Evolutionary conservation across 2,797 vertebrate species (phyloP).

Genomic region (Semaprochilodus insignis): DNA sequence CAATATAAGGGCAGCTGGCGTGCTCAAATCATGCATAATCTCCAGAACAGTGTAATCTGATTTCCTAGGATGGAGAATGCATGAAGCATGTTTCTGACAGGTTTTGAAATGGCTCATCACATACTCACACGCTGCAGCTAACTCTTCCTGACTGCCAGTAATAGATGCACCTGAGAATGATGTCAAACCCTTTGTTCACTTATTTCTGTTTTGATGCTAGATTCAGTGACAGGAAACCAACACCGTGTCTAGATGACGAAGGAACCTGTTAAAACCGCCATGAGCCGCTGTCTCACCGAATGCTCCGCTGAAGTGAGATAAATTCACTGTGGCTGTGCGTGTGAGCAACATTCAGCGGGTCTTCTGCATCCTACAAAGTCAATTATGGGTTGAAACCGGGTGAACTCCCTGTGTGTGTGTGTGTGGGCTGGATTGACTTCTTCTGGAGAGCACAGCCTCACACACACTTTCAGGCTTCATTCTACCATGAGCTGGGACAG

Average conservation of each 20-base stretch:
- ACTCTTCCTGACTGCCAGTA: slow-evolving; percentile 22
- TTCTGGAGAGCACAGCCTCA: slow-evolving; percentile 12
- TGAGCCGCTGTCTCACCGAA: background rate
- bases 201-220: slow-evolving; percentile 7
- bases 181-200: background rate
- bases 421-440: slow-evolving; percentile 14
- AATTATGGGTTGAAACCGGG: slow-evolving; percentile 28
- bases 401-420: slow-evolving; percentile 23
- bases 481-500: slow-evolving; percentile 5
- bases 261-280: slow-evolving; percentile 6
- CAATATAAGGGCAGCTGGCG: too few species aligned
- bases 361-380: background rate
- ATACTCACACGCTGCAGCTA: background rate
- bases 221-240: slow-evolving; percentile 27
- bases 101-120: slow-evolving; percentile 28
- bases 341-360: background rate
- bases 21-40: too few species aligned
- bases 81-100: slow-evolving; percentile 4
- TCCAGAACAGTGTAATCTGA: slow-evolving; percentile 20
- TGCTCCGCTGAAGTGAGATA: background rate
- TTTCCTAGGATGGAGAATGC: slow-evolving; percentile 16
- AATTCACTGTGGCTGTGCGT: background rate
- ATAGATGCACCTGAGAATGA: slow-evolving; percentile 31
- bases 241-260: background rate
- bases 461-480: slow-evolving; percentile 1